Evolutionary conservation across 2,113 vertebrate genomes (phyloP).

Genomic region (Aleadryas rufinucha): DNA sequence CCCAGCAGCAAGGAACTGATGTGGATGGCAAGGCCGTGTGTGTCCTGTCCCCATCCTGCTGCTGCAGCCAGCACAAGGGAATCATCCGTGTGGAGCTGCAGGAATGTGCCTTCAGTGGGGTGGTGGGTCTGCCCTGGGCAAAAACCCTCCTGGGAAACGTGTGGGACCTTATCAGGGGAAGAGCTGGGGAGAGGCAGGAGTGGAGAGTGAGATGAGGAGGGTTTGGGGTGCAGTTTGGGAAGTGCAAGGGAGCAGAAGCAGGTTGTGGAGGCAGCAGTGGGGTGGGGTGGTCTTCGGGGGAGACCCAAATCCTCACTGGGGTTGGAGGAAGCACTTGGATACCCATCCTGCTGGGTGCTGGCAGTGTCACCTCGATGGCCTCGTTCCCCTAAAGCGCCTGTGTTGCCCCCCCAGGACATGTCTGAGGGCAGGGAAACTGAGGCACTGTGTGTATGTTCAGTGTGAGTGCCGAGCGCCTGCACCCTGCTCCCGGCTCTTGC

Average conservation of each 20-base stretch:
- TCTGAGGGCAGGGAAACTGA: neutral
- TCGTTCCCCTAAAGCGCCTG: fast-evolving
- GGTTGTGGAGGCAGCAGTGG: neutral
- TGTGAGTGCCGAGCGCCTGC: fast-evolving
- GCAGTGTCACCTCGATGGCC: neutral
- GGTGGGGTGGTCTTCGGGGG: fast-evolving
- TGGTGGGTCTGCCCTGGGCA: neutral
- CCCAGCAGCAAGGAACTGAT: fast-evolving
- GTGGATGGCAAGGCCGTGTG: fast-evolving
- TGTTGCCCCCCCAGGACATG: fast-evolving
- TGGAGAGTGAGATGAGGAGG: fast-evolving
- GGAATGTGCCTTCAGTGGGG: neutral
- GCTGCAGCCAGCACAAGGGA: neutral
- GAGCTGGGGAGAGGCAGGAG: neutral
- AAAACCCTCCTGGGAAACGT: neutral
- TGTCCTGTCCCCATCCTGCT: neutral
- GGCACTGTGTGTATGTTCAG: neutral
- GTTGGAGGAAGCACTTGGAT: fast-evolving
- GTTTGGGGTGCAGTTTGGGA: neutral
- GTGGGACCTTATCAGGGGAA: fast-evolving
- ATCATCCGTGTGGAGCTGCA: fast-evolving
- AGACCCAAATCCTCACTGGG: fast-evolving
- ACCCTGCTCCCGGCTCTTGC: neutral
- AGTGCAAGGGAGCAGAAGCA: neutral
- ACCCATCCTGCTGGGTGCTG: neutral